These are phyloP conservation scores for Erethizon dorsatum DNA, from an alignment of 2,797 vertebrate species.

Conservation along the genomic window DNA sequence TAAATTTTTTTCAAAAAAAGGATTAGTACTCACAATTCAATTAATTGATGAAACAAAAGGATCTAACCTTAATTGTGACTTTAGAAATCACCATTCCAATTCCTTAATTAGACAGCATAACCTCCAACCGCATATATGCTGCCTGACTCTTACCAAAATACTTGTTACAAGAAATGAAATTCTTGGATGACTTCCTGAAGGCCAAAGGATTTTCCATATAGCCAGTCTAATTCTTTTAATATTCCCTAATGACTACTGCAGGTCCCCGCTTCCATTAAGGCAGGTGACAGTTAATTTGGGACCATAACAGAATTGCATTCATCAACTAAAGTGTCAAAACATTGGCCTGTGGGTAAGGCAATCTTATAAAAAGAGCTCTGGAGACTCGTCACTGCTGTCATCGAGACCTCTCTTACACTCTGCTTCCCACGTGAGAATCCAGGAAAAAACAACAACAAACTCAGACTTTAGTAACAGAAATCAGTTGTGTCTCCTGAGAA, in stretches of 20 bases:
- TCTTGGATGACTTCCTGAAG: constrained; percentile 15
- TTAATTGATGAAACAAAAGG: constrained; percentile 35
- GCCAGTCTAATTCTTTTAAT: background rate
- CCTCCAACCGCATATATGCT: background rate
- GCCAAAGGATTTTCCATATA: background rate
- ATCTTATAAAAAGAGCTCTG: background rate
- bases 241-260: background rate
- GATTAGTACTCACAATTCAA: constrained; percentile 12
- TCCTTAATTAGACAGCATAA: constrained; percentile 46
- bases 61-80: background rate
- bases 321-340: background rate
- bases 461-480: background rate
- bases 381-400: background rate
- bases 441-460: background rate
- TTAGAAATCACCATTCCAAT: background rate
- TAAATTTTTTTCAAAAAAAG: background rate
- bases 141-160: constrained; percentile 50
- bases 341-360: background rate
- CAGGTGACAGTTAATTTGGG: background rate
- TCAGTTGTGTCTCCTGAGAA: constrained; percentile 2
- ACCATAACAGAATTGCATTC: background rate
- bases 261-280: background rate
- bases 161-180: constrained; percentile 10
- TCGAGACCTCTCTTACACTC: background rate
- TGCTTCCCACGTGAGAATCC: background rate